Base-by-base conservation (phyloP, 2,888 invertebrate genomes). In the Elgonia sp. region DNA sequence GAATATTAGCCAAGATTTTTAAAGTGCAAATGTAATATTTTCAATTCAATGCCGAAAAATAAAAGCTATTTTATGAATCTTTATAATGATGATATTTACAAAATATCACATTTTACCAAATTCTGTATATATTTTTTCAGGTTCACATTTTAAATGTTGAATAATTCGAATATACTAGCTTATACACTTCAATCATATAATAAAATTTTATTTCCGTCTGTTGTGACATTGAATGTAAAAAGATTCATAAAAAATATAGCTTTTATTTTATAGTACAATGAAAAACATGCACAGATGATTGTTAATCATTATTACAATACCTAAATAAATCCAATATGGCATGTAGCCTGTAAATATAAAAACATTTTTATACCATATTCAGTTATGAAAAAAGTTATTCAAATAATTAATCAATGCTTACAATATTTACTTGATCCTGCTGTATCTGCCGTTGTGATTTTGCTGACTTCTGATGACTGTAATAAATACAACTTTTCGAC, bases 291-390 rank as follows among this genome's bases (percentile, higher is more conserved):
- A 89, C 50, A 69, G 77, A 77, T 69, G 50, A 69, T 69, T 83
- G 65, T 67, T 63, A 81, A 63, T 90, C 75, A 29, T 77, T 82
- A 89, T 92, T 93, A 94, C 94, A 91, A 92, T 94, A 94, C 94
- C 94, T 94, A 94, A 93, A 93, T 91, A 92, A 92, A 93, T 94
- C 93, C 94, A 92, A 93, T 92, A 91, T 92, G 93, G 92, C 93
- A 93, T 89, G 94, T 93, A 89, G 93, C 93, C 94, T 94, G 94
- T 89, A 94, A 94, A 91, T 92, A 94, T 87, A 94, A 91, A 93
- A 93, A 90, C 82, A 90, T 84, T 73, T 92, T 93, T 91, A 92
- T 89, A 90, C 88, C 82, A 67, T 69, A 20, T 57, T 39, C 29
- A 14, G 60, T 29, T n/a, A 7, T 8, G 21, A 16, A 21, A 55